Evolutionary conservation across 2,797 vertebrate genomes (phyloP).

Genomic region (Xerus rutilus): DNA sequence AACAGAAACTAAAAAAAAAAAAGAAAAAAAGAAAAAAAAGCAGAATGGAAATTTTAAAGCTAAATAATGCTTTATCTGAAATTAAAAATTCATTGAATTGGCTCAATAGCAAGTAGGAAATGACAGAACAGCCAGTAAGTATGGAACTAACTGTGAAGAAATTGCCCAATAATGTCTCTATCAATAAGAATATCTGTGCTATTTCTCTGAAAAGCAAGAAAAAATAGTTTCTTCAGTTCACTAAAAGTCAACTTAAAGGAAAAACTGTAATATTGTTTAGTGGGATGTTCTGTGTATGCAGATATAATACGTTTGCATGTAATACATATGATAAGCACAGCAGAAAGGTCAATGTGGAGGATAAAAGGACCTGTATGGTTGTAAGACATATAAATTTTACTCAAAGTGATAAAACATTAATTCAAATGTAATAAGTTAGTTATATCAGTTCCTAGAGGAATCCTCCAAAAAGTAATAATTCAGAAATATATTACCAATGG

Average conservation of each 20-base stretch:
- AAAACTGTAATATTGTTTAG: not conserved
- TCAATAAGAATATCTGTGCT: not conserved
- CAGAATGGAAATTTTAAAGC: not conserved
- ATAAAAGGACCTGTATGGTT: not conserved
- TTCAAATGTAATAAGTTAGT: not conserved
- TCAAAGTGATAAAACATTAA: slow-evolving; percentile 6
- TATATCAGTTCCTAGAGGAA: not conserved
- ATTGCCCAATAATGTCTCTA: not conserved
- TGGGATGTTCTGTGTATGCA: not conserved
- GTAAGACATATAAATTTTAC: not conserved
- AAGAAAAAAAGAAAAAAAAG: too few species aligned
- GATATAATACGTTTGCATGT: not conserved
- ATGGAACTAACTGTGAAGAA: not conserved
- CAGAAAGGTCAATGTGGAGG: not conserved
- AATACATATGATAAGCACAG: not conserved
- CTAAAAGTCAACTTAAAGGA: not conserved
- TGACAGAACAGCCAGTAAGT: not conserved
- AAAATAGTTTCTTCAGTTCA: not conserved
- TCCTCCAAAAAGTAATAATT: not conserved
- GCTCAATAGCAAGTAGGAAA: not conserved
- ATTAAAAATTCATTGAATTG: not conserved
- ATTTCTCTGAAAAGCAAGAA: not conserved
- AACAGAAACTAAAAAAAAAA: not conserved
- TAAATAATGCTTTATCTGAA: not conserved
- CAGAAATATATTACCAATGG: not conserved